phyloP scores from a whole-genome alignment of 1,140 invertebrate species.

The Chelonus insularis region DNA sequence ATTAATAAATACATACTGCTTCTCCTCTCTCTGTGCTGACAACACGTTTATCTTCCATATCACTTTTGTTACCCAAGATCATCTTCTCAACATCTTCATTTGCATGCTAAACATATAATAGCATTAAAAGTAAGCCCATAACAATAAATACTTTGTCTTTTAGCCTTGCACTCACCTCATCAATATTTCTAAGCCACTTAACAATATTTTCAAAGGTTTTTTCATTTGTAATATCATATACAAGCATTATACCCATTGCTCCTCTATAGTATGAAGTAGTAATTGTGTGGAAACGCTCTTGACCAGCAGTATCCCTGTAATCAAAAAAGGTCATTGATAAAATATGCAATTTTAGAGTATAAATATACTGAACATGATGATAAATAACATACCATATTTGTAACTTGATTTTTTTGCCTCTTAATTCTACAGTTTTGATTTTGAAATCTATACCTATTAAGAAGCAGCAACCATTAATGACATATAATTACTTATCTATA shows the following conservation, averaged over 20 bases:
- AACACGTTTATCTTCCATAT: conserved; percentile 96
- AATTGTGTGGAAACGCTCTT: conserved; percentile 95
- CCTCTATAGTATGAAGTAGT: conserved; percentile 97
- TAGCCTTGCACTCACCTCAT: conserved; percentile 70
- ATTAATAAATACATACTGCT: conserved; percentile 64
- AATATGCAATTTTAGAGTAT: neutral
- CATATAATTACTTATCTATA: no score
- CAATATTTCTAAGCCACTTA: conserved; percentile 97
- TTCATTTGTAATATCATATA: conserved; percentile 98
- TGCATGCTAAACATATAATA: conserved; percentile 75
- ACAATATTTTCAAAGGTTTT: conserved; percentile 99
- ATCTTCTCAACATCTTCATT: conserved; percentile 99
- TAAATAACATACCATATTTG: conserved; percentile 88
- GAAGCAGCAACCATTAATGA: conserved; percentile 33
- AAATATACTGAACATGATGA: neutral
- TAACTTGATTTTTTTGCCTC: conserved; percentile 97
- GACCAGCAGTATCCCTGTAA: conserved; percentile 88
- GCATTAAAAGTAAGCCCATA: conserved; percentile 16
- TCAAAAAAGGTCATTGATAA: neutral
- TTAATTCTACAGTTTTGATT: conserved; percentile 96
- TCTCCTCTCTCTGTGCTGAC: conserved; percentile 89
- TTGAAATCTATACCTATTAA: conserved; percentile 96
- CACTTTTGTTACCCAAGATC: conserved; percentile 99
- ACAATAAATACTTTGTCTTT: neutral
- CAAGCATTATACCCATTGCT: conserved; percentile 98